Base-by-base conservation (phyloP, 1,140 invertebrate genomes). In the Drosophila oshimai region DNA sequence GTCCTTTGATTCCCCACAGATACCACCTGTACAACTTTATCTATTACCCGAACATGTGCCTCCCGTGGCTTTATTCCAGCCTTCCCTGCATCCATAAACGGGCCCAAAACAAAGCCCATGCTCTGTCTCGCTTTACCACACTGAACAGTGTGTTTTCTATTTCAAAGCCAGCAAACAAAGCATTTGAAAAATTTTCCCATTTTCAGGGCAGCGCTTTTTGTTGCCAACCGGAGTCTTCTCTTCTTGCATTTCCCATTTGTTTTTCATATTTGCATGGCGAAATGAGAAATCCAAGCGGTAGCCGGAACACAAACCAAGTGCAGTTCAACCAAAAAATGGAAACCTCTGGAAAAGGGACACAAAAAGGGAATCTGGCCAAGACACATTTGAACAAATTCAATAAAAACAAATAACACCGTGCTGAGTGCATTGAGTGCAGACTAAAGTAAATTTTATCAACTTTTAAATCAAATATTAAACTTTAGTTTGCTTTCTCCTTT, bases 391-490 rank as follows among this genome's bases (percentile, higher is more conserved):
- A 77, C 71, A 86, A 81, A 86, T 87, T 86, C 72, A 86, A 86
- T 86, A 81, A 86, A 87, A 84, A 76, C 80, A 86, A 86, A 86
- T 87, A 86, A 57, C 67, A 80, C 61, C 33, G 76, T 64, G 47
- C 31, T 57, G 57, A 62, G 68, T 69, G 42, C 45, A 70, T 71
- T 72, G 44, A 87, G 80, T 86, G 80, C 58, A 74, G 79, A 74
- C 67, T 87, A 80, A 87, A 86, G 80, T 87, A 86, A 80, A 86
- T 86, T 86, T 76, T 73, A 86, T 88, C 73, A 87, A 87, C 81
- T 87, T 87, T 87, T 87, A 87, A 87, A 87, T 87, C 81, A 87
- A 87, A 87, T 87, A 87, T 88, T 88, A 81, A 88, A 87, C 83
- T 87, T 86, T 80, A 69, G 75, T 75, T 88, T 68, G 61, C 76